A percentile compares a stretch with the other conserved stretches of the same genome.
These are phyloP conservation scores for Ryuthela nishihirai DNA, from an alignment of 2,888 invertebrate species.

Conservation along the genomic window DNA sequence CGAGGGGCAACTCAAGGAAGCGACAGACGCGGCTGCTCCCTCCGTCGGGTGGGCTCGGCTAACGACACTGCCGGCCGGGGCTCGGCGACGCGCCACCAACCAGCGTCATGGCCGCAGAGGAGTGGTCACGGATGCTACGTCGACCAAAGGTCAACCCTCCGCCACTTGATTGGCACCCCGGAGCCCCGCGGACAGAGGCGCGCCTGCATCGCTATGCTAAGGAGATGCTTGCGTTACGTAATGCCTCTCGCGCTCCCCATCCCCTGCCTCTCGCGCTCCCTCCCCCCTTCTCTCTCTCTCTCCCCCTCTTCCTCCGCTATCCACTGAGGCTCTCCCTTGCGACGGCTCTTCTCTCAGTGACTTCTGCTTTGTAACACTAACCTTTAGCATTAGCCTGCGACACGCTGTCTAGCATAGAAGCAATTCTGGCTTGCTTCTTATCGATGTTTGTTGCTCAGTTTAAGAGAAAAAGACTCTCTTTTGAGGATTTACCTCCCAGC, in stretches of 20 bases:
- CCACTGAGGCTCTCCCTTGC: constrained; percentile 5
- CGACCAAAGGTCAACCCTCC: constrained; percentile 38
- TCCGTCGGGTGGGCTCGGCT: too few species aligned
- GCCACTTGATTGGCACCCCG: constrained; percentile 34
- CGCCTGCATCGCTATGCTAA: constrained; percentile 11
- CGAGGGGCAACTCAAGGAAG: too few species aligned
- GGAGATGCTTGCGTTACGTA: constrained; percentile 21
- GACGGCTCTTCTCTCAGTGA: constrained; percentile 2
- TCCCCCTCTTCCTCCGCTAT: constrained; percentile 1
- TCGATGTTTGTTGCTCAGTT: too few species aligned
- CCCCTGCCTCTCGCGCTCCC: neutral
- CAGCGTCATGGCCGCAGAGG: constrained; percentile 21
- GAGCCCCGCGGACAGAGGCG: neutral
- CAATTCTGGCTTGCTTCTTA: too few species aligned
- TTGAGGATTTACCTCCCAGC: too few species aligned
- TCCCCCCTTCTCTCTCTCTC: neutral
- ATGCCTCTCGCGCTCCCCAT: constrained; percentile 3
- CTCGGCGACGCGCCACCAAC: too few species aligned
- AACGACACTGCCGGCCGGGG: too few species aligned
- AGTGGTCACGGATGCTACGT: constrained; percentile 34
- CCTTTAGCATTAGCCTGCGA: constrained; percentile 17
- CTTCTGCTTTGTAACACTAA: constrained; percentile 19
- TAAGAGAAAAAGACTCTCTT: too few species aligned
- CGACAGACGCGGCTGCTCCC: too few species aligned
- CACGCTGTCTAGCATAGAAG: constrained; percentile 38